Percentiles rank a stretch among this genome's conserved stretches.
phyloP scores from a whole-genome alignment of 2,888 invertebrate genomes.

The Thecophora atra region DNA sequence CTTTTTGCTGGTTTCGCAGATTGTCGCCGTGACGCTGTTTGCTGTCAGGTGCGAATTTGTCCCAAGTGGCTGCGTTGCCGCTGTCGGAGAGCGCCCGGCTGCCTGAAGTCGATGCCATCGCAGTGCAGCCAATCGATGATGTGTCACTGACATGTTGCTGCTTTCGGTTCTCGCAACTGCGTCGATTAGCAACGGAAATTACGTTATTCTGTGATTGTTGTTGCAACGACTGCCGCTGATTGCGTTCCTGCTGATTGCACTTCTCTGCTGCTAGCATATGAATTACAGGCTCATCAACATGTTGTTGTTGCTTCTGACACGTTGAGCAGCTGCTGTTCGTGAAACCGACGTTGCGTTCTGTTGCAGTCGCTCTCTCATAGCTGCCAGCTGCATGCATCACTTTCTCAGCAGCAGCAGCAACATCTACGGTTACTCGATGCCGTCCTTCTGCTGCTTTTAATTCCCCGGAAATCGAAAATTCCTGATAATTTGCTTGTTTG shows the following conservation, averaged over 20 bases:
- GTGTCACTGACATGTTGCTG: constrained; percentile 12
- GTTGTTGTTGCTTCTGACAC: constrained; percentile 37
- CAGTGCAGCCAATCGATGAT: background rate
- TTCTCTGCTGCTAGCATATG: too few relatives aligned
- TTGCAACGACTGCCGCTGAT: too few relatives aligned
- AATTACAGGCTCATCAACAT: constrained; percentile 45
- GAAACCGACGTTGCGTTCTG: constrained; percentile 39
- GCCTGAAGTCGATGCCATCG: background rate
- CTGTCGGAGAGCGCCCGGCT: constrained; percentile 18
- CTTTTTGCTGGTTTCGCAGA: background rate
- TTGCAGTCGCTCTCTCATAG: constrained; percentile 35
- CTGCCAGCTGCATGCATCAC: background rate
- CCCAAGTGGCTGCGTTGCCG: constrained; percentile 45
- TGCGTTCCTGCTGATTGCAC: too few relatives aligned
- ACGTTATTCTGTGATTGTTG: constrained; percentile 24
- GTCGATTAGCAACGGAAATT: constrained; percentile 21
- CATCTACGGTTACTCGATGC: background rate
- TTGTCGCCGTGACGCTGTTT: background rate
- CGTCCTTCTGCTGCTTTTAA: background rate
- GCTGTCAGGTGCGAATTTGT: constrained; percentile 47
- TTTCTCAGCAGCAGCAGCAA: background rate
- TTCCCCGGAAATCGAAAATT: constrained; percentile 44
- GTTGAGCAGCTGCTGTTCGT: constrained; percentile 16
- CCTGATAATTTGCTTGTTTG: constrained; percentile 54
- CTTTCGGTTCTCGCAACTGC: constrained; percentile 1